Conservation (phyloP, 2,113 vertebrate genomes). For the Rhipidura dahli region DNA sequence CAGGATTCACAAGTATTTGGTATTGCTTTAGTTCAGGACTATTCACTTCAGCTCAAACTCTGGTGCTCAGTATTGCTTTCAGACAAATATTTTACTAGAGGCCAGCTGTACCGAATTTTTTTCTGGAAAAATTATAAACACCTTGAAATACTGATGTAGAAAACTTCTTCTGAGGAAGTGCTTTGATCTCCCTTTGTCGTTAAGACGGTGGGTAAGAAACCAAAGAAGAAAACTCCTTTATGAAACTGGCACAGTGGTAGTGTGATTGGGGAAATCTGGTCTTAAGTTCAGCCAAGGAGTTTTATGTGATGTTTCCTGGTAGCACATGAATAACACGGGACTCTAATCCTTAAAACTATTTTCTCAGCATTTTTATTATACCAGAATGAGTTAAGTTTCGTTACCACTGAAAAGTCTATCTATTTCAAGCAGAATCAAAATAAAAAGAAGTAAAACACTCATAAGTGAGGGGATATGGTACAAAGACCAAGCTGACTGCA, state of each 20-base stretch:
- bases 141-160: neutral
- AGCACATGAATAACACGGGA: rapidly evolving
- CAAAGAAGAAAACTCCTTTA: neutral
- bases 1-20: neutral
- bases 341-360: neutral
- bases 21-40: neutral
- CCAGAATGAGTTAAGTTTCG: neutral
- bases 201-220: neutral
- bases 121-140: neutral
- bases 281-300: neutral
- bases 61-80: neutral
- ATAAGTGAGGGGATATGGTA: neutral
- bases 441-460: neutral
- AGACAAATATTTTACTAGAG: neutral
- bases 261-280: neutral
- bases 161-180: neutral
- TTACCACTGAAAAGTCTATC: neutral
- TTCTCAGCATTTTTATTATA: neutral
- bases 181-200: neutral
- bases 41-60: neutral
- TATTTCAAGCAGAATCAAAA: neutral
- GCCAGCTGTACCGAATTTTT: neutral
- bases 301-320: neutral
- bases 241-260: neutral
- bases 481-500: neutral